phyloP scores from a whole-genome alignment of 2,797 vertebrate species.

The Epinephelus coioides region DNA sequence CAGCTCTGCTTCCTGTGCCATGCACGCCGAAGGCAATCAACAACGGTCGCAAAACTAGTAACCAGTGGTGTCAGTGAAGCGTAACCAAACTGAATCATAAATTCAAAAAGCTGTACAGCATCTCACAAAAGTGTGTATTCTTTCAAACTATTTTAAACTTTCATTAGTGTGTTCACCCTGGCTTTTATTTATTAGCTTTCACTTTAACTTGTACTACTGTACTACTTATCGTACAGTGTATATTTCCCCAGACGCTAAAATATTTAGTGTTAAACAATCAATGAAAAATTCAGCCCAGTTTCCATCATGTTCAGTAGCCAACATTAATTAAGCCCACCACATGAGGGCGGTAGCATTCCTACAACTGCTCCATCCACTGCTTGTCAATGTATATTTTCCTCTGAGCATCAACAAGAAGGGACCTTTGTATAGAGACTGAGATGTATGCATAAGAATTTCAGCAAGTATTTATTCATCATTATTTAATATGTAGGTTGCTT shows the following conservation, averaged over 20 bases:
- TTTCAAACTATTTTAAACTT: neutral
- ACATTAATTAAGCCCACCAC: slow-evolving; percentile 47
- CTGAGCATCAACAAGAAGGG: neutral
- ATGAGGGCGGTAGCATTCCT: slow-evolving; percentile 66
- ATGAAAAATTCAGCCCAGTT: neutral
- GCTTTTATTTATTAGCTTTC: neutral
- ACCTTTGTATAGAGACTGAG: neutral
- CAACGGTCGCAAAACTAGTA: slow-evolving; percentile 31
- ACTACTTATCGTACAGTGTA: no score
- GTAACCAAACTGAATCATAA: slow-evolving; percentile 29
- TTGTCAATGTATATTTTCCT: neutral
- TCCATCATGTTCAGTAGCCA: neutral
- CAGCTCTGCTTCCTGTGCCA: slow-evolving; percentile 31
- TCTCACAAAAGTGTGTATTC: slow-evolving; percentile 1
- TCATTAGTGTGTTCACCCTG: neutral
- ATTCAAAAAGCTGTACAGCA: slow-evolving; percentile 2
- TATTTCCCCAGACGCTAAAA: no score
- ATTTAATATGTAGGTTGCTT: neutral
- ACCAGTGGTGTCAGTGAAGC: slow-evolving; percentile 32
- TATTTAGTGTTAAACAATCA: neutral
- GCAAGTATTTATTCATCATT: neutral
- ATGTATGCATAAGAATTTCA: neutral
- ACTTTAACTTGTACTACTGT: neutral
- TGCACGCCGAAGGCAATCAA: slow-evolving; percentile 15
- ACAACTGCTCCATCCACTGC: neutral